Base-by-base conservation (phyloP, 2,888 invertebrate species). In the Gerris lacustris region DNA sequence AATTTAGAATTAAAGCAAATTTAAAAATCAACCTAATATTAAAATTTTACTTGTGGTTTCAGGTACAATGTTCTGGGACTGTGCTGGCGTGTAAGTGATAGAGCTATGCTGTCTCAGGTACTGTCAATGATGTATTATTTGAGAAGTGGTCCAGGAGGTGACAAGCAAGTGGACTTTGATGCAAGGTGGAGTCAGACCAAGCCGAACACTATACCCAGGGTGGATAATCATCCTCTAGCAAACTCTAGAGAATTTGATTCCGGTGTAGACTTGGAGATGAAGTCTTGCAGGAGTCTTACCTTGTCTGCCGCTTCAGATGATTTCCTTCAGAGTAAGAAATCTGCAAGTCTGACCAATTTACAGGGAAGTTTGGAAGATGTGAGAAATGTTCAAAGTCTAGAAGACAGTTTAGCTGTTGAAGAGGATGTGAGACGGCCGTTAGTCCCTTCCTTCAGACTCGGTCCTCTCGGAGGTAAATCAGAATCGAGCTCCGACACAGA, bases 1-100 rank as follows among this genome's bases (percentile, higher is more conserved):
- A n/a, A 67, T 44, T 2, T 66, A 9, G 31, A n/a, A n/a, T n/a
- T n/a, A n/a, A n/a, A n/a, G n/a, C n/a, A 62, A 15, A 11, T n/a
- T 62, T 11, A 2, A 62, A n/a, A 62, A 31, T 31, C 5, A 66
- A 5, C 66, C 2, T 5, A 15, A 15, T 18, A 66, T 15, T 43
- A 66, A 18, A 66, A 9, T 18, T 1, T 18, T 18, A 11, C 31
- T 66, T 18, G 17, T 73, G 72, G 72, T 76, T 75, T 7, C 80
- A 89, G 89, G 76, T 87, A 86, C 80, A 86, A 87, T 80, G 82
- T 90, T 73, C 89, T 90, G 87, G 86, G 87, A 78, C 82, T 87
- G 69, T 90, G 90, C 79, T 90, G 89, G 89, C 81, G 83, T 45
- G 77, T 78, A 47, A 78, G 80, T 4, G 80, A 80, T 70, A 79